Conservation (phyloP, 2,797 vertebrate species). For the Oceanodroma leucorhoa region DNA sequence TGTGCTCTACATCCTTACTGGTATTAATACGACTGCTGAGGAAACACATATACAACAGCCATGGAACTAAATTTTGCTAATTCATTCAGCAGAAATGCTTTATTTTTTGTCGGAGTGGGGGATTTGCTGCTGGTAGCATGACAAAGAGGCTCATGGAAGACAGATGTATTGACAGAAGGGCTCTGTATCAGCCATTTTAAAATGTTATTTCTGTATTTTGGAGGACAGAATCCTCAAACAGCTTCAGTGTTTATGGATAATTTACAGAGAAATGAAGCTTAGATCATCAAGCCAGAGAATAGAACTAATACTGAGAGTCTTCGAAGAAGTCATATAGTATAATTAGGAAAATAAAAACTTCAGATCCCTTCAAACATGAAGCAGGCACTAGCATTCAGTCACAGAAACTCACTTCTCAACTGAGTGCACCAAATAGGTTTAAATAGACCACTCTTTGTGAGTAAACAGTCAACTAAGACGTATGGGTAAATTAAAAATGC, state of each 20-base stretch:
- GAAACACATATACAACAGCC: background rate
- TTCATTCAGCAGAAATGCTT: background rate
- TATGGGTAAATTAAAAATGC: background rate
- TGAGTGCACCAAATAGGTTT: background rate
- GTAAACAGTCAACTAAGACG: background rate
- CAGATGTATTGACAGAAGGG: background rate
- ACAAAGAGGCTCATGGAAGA: background rate
- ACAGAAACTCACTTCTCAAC: background rate
- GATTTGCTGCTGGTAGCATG: background rate
- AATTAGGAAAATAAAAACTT: background rate
- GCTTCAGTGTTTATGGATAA: background rate
- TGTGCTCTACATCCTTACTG: background rate
- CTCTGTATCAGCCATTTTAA: background rate
- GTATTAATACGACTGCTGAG: background rate
- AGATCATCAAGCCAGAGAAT: background rate
- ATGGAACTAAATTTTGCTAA: background rate
- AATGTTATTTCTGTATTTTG: background rate
- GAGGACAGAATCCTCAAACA: background rate
- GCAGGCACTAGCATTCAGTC: background rate
- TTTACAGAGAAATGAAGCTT: conserved; percentile 22
- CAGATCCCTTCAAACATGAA: background rate
- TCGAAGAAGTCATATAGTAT: background rate
- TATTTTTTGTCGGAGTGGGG: background rate
- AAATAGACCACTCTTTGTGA: background rate
- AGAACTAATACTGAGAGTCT: background rate